These are phyloP conservation scores for Gibbula magus DNA, from an alignment of 2,888 invertebrate species.

Conservation along the genomic window DNA sequence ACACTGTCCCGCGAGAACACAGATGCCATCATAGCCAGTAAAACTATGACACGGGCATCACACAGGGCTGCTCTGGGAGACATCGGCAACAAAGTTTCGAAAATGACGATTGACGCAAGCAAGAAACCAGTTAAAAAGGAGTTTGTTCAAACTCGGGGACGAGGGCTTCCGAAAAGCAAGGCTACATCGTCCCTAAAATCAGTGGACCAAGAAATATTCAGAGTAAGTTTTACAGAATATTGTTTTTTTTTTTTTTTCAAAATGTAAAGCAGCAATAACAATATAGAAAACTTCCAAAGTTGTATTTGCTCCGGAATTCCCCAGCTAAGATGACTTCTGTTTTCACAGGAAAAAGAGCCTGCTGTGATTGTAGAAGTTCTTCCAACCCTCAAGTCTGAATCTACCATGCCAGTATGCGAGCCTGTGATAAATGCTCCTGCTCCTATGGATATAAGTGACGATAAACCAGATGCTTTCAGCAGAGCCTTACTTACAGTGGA, in stretches of 20 bases:
- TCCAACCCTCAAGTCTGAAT: constrained; percentile 26
- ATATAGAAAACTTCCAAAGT: not conserved
- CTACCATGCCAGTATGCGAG: constrained; percentile 40
- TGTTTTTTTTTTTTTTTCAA: no score
- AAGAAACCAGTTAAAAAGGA: constrained; percentile 62
- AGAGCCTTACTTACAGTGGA: constrained; percentile 57
- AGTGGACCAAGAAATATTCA: constrained; percentile 36
- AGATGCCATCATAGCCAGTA: constrained; percentile 42
- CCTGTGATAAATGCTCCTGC: constrained; percentile 43
- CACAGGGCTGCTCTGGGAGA: constrained; percentile 67
- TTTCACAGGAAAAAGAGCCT: constrained; percentile 25
- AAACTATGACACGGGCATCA: constrained; percentile 37
- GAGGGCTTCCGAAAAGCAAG: constrained; percentile 47
- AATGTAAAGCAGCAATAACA: no score
- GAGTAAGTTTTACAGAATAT: not conserved
- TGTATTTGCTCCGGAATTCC: not conserved
- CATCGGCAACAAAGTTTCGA: constrained; percentile 69
- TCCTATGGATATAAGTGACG: constrained; percentile 67
- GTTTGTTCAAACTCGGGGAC: constrained; percentile 50
- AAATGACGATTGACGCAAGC: constrained; percentile 53
- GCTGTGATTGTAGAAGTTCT: constrained; percentile 36
- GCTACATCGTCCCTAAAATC: constrained; percentile 45
- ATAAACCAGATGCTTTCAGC: constrained; percentile 63
- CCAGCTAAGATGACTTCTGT: not conserved
- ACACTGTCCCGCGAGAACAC: constrained; percentile 48